These are phyloP conservation scores for Leucophenga varia DNA, from an alignment of 1,140 invertebrate species.

Conservation along the genomic window DNA sequence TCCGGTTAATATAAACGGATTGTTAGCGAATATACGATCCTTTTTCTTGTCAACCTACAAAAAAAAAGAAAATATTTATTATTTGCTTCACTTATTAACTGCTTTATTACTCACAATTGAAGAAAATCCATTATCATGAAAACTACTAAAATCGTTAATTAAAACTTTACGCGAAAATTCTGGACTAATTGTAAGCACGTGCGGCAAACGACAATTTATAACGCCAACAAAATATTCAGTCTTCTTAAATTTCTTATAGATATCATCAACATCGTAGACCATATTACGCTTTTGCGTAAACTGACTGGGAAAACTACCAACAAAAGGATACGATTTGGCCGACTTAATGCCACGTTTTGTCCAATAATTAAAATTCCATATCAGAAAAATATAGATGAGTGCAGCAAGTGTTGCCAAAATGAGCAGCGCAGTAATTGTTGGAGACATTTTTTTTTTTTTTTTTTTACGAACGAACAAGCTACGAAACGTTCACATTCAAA, in stretches of 20 bases:
- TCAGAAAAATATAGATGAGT: constrained; percentile 41
- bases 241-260: constrained; percentile 29
- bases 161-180: constrained; percentile 57
- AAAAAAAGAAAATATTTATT: constrained; percentile 4
- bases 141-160: constrained; percentile 56
- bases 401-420: constrained; percentile 12
- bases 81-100: too few species aligned
- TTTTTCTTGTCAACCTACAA: constrained; percentile 33
- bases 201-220: constrained; percentile 25
- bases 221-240: constrained; percentile 31
- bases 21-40: constrained; percentile 55
- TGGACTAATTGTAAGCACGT: constrained; percentile 56
- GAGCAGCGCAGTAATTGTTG: constrained; percentile 4
- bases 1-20: constrained; percentile 49
- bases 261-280: constrained; percentile 29
- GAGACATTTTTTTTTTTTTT: constrained; percentile 26
- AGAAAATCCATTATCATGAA: constrained; percentile 41
- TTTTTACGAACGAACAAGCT: too few species aligned
- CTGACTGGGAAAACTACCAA: constrained; percentile 39
- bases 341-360: constrained; percentile 33
- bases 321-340: constrained; percentile 32
- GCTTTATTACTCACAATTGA: constrained; percentile 15
- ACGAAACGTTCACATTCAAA: too few species aligned
- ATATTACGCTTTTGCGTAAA: constrained; percentile 30
- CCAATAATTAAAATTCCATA: constrained; percentile 52